Percentiles rank a stretch among this genome's conserved stretches.
Conservation (phyloP, 2,888 invertebrate genomes). For the Panorpa germanica region DNA sequence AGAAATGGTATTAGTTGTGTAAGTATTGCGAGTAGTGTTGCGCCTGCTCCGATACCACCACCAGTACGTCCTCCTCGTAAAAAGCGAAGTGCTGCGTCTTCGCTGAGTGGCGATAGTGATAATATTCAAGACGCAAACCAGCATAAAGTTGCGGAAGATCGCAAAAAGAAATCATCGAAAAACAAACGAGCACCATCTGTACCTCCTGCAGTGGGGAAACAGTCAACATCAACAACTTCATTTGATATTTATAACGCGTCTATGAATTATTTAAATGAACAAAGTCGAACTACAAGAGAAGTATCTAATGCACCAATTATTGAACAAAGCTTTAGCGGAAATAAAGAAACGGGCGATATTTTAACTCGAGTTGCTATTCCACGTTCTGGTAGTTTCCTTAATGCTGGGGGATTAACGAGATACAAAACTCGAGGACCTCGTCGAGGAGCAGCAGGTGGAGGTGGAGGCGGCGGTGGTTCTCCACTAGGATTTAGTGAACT, state of each 20-base stretch:
- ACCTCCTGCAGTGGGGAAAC: conserved; percentile 18
- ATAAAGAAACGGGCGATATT: conserved; percentile 54
- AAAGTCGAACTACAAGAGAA: conserved; percentile 7
- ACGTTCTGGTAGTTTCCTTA: conserved; percentile 68
- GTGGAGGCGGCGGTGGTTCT: conserved; percentile 26
- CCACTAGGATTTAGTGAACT: conserved; percentile 73
- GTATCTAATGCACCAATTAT: background rate
- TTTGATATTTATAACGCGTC: conserved; percentile 11
- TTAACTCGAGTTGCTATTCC: conserved; percentile 75
- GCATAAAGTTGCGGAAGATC: conserved; percentile 28
- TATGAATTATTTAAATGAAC: conserved; percentile 11
- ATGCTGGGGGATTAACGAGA: conserved; percentile 56
- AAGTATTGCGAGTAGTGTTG: conserved; percentile 48
- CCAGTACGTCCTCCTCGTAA: conserved; percentile 58
- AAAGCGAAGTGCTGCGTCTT: conserved; percentile 45
- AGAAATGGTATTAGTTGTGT: conserved; percentile 60
- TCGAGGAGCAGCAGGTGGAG: conserved; percentile 17
- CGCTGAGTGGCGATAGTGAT: conserved; percentile 40
- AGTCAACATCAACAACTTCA: background rate
- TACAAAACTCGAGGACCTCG: conserved; percentile 40
- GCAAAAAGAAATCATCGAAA: conserved; percentile 36
- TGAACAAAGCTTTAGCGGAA: background rate
- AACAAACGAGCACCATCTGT: conserved; percentile 32
- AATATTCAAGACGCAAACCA: conserved; percentile 27
- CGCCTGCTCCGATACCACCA: conserved; percentile 16